Conservation (phyloP, 2,888 invertebrate genomes). For the Didymodactylos carnosus region DNA sequence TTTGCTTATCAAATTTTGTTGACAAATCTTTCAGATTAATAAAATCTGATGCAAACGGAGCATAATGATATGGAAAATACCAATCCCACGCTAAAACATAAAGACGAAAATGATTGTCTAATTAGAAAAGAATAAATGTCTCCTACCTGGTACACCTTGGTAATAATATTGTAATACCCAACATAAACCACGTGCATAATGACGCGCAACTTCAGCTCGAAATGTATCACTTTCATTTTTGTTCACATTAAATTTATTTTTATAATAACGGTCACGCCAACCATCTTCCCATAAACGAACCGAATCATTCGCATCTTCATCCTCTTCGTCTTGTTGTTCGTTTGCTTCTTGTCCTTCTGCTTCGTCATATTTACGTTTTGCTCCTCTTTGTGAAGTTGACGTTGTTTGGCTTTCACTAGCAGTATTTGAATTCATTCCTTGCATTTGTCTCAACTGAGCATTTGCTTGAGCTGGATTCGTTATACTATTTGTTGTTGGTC, state of each 20-base stretch:
- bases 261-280: constrained; percentile 91
- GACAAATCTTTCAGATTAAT: constrained; percentile 59
- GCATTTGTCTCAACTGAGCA: not conserved
- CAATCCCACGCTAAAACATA: constrained; percentile 73
- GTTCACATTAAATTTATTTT: constrained; percentile 39
- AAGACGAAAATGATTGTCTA: not conserved
- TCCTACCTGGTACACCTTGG: constrained; percentile 54
- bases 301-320: constrained; percentile 6
- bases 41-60: constrained; percentile 97
- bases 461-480: not conserved
- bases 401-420: not conserved
- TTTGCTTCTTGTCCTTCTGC: not conserved
- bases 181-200: constrained; percentile 50
- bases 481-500: not conserved
- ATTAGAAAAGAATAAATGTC: constrained; percentile 54
- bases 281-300: constrained; percentile 60
- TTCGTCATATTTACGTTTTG: not conserved
- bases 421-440: not conserved
- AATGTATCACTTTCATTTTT: constrained; percentile 44
- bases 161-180: constrained; percentile 98
- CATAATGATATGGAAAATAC: constrained; percentile 99
- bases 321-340: constrained; percentile 1
- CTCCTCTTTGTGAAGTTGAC: not conserved
- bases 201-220: constrained; percentile 52
- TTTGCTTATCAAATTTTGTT: constrained; percentile 61